Conservation (phyloP, 1,140 invertebrate genomes). For the Drosophila ficusphila region DNA sequence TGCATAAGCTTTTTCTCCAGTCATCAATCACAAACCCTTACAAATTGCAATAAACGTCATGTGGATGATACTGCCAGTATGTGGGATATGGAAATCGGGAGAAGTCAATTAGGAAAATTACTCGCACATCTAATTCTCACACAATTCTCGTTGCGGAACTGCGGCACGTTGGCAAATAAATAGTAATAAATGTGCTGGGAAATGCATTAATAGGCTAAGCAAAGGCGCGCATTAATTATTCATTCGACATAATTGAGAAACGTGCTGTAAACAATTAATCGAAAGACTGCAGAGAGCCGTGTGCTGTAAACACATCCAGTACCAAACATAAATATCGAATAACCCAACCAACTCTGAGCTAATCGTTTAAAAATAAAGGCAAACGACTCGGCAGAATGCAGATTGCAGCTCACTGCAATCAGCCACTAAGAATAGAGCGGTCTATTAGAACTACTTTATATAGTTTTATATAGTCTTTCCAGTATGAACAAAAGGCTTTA, state of each 20-base stretch:
- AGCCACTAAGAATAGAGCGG: slow-evolving; percentile 44
- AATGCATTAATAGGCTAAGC: slow-evolving; percentile 61
- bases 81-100: neutral
- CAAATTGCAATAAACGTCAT: neutral
- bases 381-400: slow-evolving; percentile 9
- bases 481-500: slow-evolving; percentile 11
- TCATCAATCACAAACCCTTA: slow-evolving; percentile 2
- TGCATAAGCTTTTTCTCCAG: neutral
- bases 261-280: slow-evolving; percentile 64
- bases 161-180: slow-evolving; percentile 65
- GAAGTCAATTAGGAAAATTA: slow-evolving; percentile 63
- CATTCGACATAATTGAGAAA: slow-evolving; percentile 59
- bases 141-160: slow-evolving; percentile 59
- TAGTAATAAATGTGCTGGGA: slow-evolving; percentile 67
- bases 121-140: slow-evolving; percentile 40
- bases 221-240: slow-evolving; percentile 54
- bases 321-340: slow-evolving; percentile 53
- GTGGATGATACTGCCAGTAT: slow-evolving; percentile 1
- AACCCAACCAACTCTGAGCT: slow-evolving; percentile 33
- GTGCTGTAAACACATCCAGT: slow-evolving; percentile 32
- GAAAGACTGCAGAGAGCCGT: slow-evolving; percentile 31
- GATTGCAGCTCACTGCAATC: slow-evolving; percentile 31
- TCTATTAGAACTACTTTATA: slow-evolving; percentile 22
- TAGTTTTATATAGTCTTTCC: slow-evolving; percentile 6
- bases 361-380: slow-evolving; percentile 60